Conservation (phyloP, 2,797 vertebrate species). For the Picus viridis region DNA sequence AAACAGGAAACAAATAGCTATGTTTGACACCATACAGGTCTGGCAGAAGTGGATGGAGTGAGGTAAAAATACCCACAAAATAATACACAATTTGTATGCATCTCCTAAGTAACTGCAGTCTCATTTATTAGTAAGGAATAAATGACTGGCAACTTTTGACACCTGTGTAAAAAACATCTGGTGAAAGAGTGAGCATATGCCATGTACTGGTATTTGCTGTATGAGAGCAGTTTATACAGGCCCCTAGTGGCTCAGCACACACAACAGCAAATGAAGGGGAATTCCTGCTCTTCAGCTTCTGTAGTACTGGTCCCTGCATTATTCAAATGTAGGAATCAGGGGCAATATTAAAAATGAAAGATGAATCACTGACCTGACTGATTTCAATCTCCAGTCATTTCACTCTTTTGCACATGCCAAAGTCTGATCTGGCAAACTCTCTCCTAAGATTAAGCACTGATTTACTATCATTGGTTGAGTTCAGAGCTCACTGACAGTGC, state of each 20-base stretch:
- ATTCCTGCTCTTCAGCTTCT: slow-evolving; percentile 64
- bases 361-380: neutral
- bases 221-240: slow-evolving; percentile 85
- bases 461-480: neutral
- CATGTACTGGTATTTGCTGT: slow-evolving; percentile 61
- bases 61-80: neutral
- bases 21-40: rapidly evolving
- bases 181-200: slow-evolving; percentile 65
- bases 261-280: slow-evolving; percentile 82
- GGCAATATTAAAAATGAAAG: slow-evolving; percentile 16
- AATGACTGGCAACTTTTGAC: neutral
- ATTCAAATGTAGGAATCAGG: slow-evolving; percentile 9
- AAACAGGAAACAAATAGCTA: neutral
- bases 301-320: slow-evolving; percentile 54
- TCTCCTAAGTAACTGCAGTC: neutral
- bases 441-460: neutral
- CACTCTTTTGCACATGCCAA: neutral
- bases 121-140: neutral
- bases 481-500: neutral
- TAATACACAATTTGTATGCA: neutral
- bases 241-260: slow-evolving; percentile 89
- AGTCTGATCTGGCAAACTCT: neutral
- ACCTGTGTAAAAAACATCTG: slow-evolving; percentile 44
- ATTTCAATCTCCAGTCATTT: neutral
- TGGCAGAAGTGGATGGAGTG: neutral